phyloP scores from a whole-genome alignment of 2,113 vertebrate genomes.

The Struthidea cinerea region DNA sequence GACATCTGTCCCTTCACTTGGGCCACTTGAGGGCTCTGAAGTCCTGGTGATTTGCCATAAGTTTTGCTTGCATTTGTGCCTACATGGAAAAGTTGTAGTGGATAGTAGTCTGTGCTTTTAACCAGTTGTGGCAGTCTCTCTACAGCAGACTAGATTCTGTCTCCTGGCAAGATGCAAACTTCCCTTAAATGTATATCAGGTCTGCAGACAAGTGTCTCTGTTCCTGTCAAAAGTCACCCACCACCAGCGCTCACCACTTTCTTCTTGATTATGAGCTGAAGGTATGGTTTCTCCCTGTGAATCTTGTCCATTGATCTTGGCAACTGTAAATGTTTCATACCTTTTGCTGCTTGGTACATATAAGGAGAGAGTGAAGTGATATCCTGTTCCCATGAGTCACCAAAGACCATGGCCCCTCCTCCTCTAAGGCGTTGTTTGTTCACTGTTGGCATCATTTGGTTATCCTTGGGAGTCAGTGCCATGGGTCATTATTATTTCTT shows the following conservation, averaged over 20 bases:
- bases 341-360: background rate
- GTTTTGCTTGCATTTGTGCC: background rate
- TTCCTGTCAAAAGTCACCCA: background rate
- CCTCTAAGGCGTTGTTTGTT: background rate
- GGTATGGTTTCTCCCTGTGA: background rate
- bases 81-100: background rate
- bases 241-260: background rate
- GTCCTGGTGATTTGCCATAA: background rate
- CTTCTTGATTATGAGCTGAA: background rate
- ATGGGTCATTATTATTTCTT: background rate
- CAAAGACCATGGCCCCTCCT: background rate
- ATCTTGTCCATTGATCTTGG: background rate
- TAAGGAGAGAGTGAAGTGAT: background rate
- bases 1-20: background rate
- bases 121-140: background rate
- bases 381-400: background rate
- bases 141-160: background rate
- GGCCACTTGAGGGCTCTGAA: background rate
- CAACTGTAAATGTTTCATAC: background rate
- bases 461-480: background rate
- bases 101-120: background rate
- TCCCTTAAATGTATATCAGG: background rate
- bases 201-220: background rate
- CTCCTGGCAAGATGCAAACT: background rate
- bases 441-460: background rate